Evolutionary conservation across 1,140 invertebrate genomes (phyloP).

Genomic region (Papilio polytes): DNA sequence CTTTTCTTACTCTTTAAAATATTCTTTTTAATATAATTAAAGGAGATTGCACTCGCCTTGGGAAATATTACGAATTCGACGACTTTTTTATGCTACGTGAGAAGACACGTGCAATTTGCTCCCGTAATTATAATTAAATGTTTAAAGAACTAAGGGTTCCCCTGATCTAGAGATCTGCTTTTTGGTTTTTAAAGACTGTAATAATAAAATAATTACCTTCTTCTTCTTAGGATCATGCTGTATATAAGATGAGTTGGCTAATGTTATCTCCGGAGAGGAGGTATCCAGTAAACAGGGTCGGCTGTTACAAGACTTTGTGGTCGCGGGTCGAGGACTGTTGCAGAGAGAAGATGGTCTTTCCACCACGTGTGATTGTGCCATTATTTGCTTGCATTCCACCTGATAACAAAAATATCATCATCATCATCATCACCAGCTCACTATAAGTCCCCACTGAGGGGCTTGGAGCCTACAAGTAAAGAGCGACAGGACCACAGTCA

Average conservation of each 20-base stretch:
- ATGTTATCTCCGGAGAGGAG: conserved; percentile 86
- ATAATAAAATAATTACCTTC: conserved; percentile 82
- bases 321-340: conserved; percentile 86
- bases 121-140: too few relatives aligned
- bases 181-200: too few relatives aligned
- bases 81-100: not conserved
- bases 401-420: conserved; percentile 47
- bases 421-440: not conserved
- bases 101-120: too few relatives aligned
- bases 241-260: conserved; percentile 90
- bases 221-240: conserved; percentile 91
- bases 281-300: conserved; percentile 89
- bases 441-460: too few relatives aligned
- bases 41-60: not conserved
- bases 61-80: too few relatives aligned
- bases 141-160: too few relatives aligned
- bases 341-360: conserved; percentile 89
- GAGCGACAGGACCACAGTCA: not conserved
- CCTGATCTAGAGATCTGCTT: too few relatives aligned
- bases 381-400: conserved; percentile 95
- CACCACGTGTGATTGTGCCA: conserved; percentile 94
- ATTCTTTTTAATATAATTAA: too few relatives aligned
- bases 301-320: conserved; percentile 92
- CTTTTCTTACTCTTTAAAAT: not conserved
- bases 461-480: too few relatives aligned